Conservation (phyloP, 2,888 invertebrate genomes). For the Bombylius discolor region DNA sequence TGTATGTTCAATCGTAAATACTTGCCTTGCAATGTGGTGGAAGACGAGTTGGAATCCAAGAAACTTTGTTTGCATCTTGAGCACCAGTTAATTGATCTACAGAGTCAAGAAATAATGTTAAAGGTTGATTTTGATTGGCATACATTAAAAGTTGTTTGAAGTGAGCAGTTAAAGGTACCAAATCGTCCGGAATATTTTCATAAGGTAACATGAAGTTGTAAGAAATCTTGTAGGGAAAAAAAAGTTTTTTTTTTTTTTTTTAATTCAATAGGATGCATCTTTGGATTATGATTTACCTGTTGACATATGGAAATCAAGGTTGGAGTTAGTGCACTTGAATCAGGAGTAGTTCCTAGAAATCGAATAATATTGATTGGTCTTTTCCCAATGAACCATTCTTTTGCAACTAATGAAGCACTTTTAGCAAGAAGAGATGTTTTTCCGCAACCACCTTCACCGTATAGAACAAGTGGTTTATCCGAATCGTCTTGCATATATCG, state of each 20-base stretch:
- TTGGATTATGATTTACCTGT: conserved; percentile 47
- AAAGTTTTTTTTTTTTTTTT: neutral
- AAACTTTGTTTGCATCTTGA: conserved; percentile 87
- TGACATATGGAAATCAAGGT: conserved; percentile 91
- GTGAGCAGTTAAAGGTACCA: conserved; percentile 89
- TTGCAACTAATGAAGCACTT: conserved; percentile 67
- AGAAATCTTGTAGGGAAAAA: conserved; percentile 48
- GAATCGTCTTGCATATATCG: conserved; percentile 72
- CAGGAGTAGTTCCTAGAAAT: conserved; percentile 93
- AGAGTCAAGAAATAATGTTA: conserved; percentile 86
- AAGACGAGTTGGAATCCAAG: conserved; percentile 87
- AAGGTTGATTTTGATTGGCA: conserved; percentile 69
- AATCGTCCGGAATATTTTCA: conserved; percentile 89
- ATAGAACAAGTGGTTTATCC: conserved; percentile 79
- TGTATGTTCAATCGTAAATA: neutral
- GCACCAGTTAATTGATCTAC: conserved; percentile 93
- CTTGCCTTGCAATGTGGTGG: conserved; percentile 77
- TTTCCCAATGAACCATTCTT: conserved; percentile 57
- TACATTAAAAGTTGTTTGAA: conserved; percentile 85
- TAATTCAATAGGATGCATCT: neutral
- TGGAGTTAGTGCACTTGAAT: conserved; percentile 88
- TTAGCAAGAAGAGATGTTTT: conserved; percentile 93
- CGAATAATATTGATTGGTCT: conserved; percentile 78
- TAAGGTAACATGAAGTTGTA: conserved; percentile 85
- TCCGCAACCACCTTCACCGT: conserved; percentile 93